These are phyloP conservation scores for Tachuris rubrigastra DNA, from an alignment of 2,113 vertebrate species.

Conservation along the genomic window DNA sequence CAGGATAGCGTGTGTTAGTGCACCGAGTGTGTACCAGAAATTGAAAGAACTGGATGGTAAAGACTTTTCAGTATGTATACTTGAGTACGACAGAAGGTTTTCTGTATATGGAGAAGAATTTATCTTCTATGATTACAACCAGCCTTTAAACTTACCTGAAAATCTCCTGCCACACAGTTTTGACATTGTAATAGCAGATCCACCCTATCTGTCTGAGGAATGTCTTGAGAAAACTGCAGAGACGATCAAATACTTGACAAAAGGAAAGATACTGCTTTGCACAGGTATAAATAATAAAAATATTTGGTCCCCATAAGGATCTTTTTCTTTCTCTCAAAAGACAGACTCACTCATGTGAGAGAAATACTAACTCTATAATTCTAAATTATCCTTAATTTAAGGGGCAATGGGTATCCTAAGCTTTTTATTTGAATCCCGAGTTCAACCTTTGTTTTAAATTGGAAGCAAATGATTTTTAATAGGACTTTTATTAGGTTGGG, in stretches of 20 bases:
- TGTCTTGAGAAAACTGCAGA: constrained; percentile 89
- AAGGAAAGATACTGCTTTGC: constrained; percentile 90
- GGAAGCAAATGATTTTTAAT: not conserved
- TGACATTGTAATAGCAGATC: constrained; percentile 91
- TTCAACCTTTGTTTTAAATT: not conserved
- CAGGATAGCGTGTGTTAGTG: constrained; percentile 91
- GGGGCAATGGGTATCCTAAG: not conserved
- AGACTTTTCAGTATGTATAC: constrained; percentile 69
- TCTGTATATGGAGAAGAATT: constrained; percentile 88
- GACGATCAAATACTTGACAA: constrained; percentile 86
- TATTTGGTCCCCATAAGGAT: not conserved
- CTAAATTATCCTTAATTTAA: not conserved
- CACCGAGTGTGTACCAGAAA: constrained; percentile 93
- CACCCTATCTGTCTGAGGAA: constrained; percentile 91
- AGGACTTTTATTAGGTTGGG: not conserved
- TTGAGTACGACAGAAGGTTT: constrained; percentile 93
- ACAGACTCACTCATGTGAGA: not conserved
- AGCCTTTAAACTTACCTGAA: constrained; percentile 81
- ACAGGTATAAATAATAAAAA: constrained; percentile 79
- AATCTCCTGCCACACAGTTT: constrained; percentile 79
- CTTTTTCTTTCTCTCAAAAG: not conserved
- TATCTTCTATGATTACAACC: constrained; percentile 91
- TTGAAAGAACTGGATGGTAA: constrained; percentile 77
- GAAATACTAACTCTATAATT: not conserved
- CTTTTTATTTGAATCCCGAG: not conserved